Evolutionary conservation across 2,797 vertebrate species (phyloP).

Genomic region (Antennarius maculatus): DNA sequence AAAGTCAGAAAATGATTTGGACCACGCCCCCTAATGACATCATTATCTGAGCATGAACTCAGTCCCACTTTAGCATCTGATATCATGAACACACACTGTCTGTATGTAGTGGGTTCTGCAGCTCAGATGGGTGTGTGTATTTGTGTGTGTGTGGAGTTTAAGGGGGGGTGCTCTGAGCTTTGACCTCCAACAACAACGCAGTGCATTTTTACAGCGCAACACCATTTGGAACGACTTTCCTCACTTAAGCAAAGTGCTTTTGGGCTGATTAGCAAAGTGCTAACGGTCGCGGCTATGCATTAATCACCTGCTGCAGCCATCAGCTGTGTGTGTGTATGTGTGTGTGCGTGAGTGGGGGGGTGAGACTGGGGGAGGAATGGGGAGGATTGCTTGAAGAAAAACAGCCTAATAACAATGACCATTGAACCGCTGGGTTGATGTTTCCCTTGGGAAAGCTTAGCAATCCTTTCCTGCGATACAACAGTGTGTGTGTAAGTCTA

Average conservation of each 20-base stretch:
- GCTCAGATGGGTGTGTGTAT: neutral
- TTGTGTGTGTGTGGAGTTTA: too few relatives aligned
- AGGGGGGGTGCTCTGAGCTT: neutral
- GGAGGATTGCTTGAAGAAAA: conserved; percentile 50
- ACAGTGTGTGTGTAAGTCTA: conserved; percentile 15
- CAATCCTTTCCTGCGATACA: conserved; percentile 69
- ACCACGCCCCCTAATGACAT: too few relatives aligned
- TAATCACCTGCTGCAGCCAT: conserved; percentile 55
- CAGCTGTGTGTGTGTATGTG: conserved; percentile 16
- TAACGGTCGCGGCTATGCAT: conserved; percentile 36
- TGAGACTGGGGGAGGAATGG: neutral
- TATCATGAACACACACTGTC: too few relatives aligned
- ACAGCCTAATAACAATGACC: conserved; percentile 69
- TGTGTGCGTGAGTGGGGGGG: neutral
- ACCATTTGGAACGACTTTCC: conserved; percentile 40
- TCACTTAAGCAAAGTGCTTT: conserved; percentile 56
- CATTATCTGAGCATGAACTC: too few relatives aligned
- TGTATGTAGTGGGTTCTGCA: neutral
- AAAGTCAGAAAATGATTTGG: too few relatives aligned
- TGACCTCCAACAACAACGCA: conserved; percentile 25
- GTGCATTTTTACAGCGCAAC: conserved; percentile 9
- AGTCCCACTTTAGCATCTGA: too few relatives aligned
- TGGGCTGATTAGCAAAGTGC: conserved; percentile 51
- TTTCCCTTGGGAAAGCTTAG: conserved; percentile 67
- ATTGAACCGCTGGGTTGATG: conserved; percentile 54